These are phyloP conservation scores for Indicator indicator DNA, from an alignment of 2,113 vertebrate species.

Conservation along the genomic window DNA sequence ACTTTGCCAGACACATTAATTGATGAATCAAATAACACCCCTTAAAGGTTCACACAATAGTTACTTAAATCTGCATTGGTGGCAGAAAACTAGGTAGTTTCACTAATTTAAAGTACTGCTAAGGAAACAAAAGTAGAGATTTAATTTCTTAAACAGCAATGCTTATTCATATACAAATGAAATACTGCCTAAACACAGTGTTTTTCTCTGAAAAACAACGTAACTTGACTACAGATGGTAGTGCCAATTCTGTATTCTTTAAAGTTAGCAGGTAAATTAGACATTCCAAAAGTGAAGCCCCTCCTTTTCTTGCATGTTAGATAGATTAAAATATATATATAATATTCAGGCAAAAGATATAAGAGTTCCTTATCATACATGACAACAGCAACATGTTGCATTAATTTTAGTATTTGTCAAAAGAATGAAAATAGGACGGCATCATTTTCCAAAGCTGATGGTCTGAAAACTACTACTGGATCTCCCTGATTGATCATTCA, in stretches of 20 bases:
- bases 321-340: not conserved
- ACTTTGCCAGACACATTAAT: not conserved
- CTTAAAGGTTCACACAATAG: not conserved
- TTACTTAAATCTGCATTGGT: not conserved
- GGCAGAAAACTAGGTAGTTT: not conserved
- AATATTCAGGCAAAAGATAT: not conserved
- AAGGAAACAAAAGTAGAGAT: not conserved
- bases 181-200: not conserved
- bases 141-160: not conserved
- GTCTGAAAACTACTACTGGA: not conserved
- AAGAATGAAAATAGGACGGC: not conserved
- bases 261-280: not conserved
- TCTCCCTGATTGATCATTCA: not conserved
- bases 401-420: not conserved
- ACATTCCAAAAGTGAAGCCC: not conserved
- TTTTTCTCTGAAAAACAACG: not conserved
- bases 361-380: not conserved
- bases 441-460: not conserved
- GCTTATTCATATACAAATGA: not conserved
- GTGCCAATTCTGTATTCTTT: not conserved
- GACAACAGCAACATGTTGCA: not conserved
- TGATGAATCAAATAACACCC: not conserved
- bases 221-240: not conserved
- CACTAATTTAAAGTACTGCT: not conserved
- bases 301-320: not conserved